Conservation (phyloP, 1,140 invertebrate species). For the Lanistes nyassanus region DNA sequence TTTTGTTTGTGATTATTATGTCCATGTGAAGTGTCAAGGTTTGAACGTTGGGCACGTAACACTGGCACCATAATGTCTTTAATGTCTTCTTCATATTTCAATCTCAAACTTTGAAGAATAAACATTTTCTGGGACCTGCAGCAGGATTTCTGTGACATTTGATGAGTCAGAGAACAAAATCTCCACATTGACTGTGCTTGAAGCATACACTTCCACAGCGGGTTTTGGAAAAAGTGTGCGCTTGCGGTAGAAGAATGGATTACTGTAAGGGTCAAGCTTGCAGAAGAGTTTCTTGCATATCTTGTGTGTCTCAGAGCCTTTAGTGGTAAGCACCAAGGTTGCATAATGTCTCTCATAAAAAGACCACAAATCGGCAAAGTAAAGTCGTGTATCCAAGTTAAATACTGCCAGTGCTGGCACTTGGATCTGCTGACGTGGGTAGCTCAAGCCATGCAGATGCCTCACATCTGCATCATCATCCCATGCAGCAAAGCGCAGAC, state of each 20-base stretch:
- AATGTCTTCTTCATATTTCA: too few species aligned
- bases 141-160: constrained; percentile 19
- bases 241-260: constrained; percentile 31
- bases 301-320: constrained; percentile 31
- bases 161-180: constrained; percentile 43
- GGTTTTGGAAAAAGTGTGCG: constrained; percentile 13
- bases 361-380: constrained; percentile 54
- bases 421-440: constrained; percentile 16
- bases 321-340: constrained; percentile 39
- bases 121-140: not conserved
- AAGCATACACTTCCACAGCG: constrained; percentile 10
- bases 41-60: too few species aligned
- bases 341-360: constrained; percentile 43
- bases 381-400: constrained; percentile 34
- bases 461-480: constrained; percentile 1
- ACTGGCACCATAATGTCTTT: too few species aligned
- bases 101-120: constrained; percentile 19
- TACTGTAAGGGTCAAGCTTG: constrained; percentile 31
- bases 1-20: too few species aligned
- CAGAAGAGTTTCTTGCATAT: constrained; percentile 48
- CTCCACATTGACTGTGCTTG: constrained; percentile 31
- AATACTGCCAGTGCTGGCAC: constrained; percentile 31
- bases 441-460: too few species aligned
- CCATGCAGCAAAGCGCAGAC: constrained; percentile 38
- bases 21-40: too few species aligned